Conservation (phyloP, 2,797 vertebrate species). For the Urocyon cinereoargenteus region DNA sequence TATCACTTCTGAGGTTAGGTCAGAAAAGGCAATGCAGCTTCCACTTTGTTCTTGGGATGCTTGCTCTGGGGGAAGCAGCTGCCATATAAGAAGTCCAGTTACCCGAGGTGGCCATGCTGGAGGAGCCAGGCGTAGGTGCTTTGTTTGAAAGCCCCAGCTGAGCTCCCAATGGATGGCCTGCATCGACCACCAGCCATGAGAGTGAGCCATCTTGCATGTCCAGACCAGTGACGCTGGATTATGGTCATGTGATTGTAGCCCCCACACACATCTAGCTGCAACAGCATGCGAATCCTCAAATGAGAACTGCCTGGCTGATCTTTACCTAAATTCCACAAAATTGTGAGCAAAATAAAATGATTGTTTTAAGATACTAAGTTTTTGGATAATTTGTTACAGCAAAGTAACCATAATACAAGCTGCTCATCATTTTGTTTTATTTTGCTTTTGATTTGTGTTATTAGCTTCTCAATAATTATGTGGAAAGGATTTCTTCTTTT, state of each 20-base stretch:
- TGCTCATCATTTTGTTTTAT: neutral
- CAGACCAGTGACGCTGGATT: neutral
- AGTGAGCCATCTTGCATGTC: neutral
- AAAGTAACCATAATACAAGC: neutral
- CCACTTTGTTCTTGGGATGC: neutral
- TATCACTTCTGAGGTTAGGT: neutral
- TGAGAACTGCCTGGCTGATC: neutral
- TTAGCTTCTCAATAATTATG: neutral
- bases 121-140: neutral
- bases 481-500: neutral
- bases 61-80: neutral
- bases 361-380: neutral
- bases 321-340: neutral
- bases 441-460: neutral
- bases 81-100: neutral
- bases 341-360: neutral
- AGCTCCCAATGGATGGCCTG: neutral
- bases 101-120: neutral
- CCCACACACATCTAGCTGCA: neutral
- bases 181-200: neutral
- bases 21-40: neutral
- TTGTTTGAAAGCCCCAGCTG: neutral
- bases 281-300: rapidly evolving
- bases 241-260: neutral
- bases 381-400: neutral